These are phyloP conservation scores for Echinometra lucunter DNA, from an alignment of 53 echinoderm and acorn worm species.

Conservation along the genomic window DNA sequence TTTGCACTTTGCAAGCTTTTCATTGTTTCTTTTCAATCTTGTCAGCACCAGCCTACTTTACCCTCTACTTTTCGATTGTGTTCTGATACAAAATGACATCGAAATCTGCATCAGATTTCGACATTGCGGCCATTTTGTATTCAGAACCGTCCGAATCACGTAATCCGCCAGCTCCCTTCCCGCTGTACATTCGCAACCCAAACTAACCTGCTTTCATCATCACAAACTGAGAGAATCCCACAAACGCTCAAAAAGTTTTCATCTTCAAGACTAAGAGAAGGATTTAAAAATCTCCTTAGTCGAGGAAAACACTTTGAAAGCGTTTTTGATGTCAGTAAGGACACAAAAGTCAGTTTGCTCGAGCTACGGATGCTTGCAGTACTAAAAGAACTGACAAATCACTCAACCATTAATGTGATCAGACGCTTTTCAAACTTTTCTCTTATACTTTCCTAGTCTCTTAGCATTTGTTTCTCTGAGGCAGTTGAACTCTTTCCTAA, in stretches of 20 bases:
- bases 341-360: neutral
- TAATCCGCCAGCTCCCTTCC: constrained; percentile 29
- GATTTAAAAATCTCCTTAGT: neutral
- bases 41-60: constrained; percentile 20
- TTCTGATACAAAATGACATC: constrained; percentile 34
- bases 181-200: neutral
- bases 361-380: neutral
- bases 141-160: constrained; percentile 51
- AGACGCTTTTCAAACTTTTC: constrained; percentile 25
- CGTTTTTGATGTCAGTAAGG: neutral
- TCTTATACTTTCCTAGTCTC: neutral
- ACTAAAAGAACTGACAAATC: constrained; percentile 40
- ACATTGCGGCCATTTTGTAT: constrained; percentile 4
- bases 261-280: neutral
- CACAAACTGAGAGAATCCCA: neutral
- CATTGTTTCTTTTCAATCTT: constrained; percentile 21
- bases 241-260: neutral
- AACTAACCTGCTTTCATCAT: neutral
- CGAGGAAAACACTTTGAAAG: neutral
- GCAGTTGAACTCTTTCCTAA: neutral
- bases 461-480: neutral
- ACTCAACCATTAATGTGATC: neutral
- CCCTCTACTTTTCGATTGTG: constrained; percentile 31
- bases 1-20: neutral
- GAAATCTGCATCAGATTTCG: neutral